Conservation (phyloP, 2,797 vertebrate species). For the Dendrocincla tyrannina region DNA sequence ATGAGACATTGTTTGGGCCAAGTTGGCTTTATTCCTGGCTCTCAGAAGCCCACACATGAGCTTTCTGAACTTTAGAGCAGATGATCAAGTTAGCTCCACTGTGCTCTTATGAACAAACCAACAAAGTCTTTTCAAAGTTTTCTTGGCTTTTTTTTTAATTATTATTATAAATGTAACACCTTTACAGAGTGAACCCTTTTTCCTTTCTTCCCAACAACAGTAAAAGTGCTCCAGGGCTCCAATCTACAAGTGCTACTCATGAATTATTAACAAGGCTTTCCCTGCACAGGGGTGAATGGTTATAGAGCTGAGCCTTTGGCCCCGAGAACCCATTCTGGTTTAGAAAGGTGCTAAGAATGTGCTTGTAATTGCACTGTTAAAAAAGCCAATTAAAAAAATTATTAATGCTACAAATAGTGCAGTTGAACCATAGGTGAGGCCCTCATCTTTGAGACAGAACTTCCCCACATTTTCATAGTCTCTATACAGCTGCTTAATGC, state of each 20-base stretch:
- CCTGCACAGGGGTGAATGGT: background rate
- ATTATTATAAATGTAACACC: background rate
- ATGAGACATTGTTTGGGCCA: background rate
- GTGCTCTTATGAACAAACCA: background rate
- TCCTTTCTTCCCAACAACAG: background rate
- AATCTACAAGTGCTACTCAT: background rate
- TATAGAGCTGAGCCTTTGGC: background rate
- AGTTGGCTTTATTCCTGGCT: conserved; percentile 1
- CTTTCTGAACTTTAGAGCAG: background rate
- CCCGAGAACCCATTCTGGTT: background rate
- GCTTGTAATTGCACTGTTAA: background rate
- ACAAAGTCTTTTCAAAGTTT: background rate
- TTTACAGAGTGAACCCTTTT: background rate
- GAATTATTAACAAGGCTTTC: background rate
- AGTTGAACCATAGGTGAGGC: background rate
- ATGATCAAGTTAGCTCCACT: background rate
- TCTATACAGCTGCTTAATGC: background rate
- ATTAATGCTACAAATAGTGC: background rate
- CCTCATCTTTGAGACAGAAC: background rate
- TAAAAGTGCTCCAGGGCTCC: background rate
- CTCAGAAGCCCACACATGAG: background rate
- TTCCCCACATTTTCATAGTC: background rate
- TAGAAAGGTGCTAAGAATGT: background rate
- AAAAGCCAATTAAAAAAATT: background rate
- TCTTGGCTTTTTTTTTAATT: background rate